phyloP scores from a whole-genome alignment of 2,888 invertebrate species.

The Hoplodrina ambigua region DNA sequence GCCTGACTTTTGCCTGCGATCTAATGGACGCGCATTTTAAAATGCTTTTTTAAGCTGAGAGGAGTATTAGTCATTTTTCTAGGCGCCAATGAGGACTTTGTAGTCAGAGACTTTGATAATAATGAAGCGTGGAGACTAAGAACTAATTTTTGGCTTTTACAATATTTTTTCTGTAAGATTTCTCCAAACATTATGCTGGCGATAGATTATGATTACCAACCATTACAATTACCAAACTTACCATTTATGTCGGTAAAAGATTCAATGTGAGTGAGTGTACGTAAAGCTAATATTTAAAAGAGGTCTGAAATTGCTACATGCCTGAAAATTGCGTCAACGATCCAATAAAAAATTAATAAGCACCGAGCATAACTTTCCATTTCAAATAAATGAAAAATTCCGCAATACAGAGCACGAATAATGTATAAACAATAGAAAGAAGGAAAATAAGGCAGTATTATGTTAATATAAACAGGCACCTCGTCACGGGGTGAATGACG shows the following conservation, averaged over 20 bases:
- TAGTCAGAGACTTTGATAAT: not conserved
- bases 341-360: slow-evolving; percentile 41
- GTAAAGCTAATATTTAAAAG: not conserved
- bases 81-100: slow-evolving; percentile 1
- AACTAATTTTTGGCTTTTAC: not conserved
- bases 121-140: not conserved
- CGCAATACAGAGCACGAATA: slow-evolving; percentile 51
- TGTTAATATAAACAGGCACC: slow-evolving; percentile 73
- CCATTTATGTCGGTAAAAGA: no score
- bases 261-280: not conserved
- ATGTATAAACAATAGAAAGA: slow-evolving; percentile 67
- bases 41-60: slow-evolving; percentile 37
- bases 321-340: slow-evolving; percentile 12
- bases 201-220: no score
- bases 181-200: not conserved
- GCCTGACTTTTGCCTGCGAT: slow-evolving; percentile 49
- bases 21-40: slow-evolving; percentile 57
- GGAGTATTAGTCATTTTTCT: slow-evolving; percentile 26
- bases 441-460: slow-evolving; percentile 72
- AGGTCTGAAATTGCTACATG: not conserved
- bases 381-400: slow-evolving; percentile 53
- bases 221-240: no score
- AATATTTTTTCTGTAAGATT: not conserved
- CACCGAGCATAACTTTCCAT: slow-evolving; percentile 38
- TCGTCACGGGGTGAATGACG: slow-evolving; percentile 67